Conservation (phyloP, 64 coral and sea anemone genomes). For the Trachythela sp. region DNA sequence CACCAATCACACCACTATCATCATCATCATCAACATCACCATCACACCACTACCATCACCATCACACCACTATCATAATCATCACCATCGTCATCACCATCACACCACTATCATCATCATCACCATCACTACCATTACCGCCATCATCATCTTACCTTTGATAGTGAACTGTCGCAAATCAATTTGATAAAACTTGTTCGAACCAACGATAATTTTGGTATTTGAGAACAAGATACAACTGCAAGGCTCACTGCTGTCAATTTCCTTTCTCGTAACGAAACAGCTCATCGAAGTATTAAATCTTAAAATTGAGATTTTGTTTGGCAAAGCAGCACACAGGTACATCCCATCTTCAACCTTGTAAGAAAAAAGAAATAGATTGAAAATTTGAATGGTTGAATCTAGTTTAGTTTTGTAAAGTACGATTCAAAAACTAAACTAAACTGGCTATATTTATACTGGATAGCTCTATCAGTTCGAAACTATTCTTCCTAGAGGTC, state of each 20-base stretch:
- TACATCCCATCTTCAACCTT: slow-evolving; percentile 65
- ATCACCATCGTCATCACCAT: too few relatives aligned
- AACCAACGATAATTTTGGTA: slow-evolving; percentile 69
- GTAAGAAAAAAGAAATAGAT: not conserved
- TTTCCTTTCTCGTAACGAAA: slow-evolving; percentile 88
- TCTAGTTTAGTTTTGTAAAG: not conserved
- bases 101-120: too few relatives aligned
- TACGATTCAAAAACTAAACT: not conserved
- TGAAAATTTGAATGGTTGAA: not conserved
- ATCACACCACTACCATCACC: too few relatives aligned
- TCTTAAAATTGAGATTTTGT: slow-evolving; percentile 71
- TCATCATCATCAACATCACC: not conserved
- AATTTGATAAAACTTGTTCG: slow-evolving; percentile 80
- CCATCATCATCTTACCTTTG: slow-evolving; percentile 62
- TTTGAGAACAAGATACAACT: slow-evolving; percentile 86
- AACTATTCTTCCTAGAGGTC: too few relatives aligned
- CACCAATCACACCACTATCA: not conserved
- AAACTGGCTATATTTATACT: too few relatives aligned
- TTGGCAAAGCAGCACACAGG: slow-evolving; percentile 74
- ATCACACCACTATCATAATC: too few relatives aligned
- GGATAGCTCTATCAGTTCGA: too few relatives aligned
- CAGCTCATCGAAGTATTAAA: slow-evolving; percentile 83
- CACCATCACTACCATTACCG: too few relatives aligned
- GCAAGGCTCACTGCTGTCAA: slow-evolving; percentile 91
- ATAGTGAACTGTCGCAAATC: slow-evolving; percentile 77